A percentile compares a stretch with the other conserved stretches of the same genome.
These are phyloP conservation scores for Tadarida brasiliensis DNA, from an alignment of 2,797 vertebrate species.

Conservation along the genomic window DNA sequence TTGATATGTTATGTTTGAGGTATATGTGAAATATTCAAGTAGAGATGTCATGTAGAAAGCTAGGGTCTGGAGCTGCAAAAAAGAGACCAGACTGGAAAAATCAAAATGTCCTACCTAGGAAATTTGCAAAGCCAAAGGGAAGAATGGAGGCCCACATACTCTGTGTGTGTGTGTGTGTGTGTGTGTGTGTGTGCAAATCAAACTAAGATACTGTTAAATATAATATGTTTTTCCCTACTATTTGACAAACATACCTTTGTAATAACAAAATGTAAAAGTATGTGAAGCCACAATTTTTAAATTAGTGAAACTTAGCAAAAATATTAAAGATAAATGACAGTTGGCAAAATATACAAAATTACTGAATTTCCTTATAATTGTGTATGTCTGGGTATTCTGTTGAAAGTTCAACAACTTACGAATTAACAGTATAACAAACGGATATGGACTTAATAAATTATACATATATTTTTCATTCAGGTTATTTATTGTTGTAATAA, in stretches of 20 bases:
- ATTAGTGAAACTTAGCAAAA: constrained; percentile 7
- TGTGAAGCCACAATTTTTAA: not conserved
- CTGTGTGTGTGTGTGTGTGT: not conserved
- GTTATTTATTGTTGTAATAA: not conserved
- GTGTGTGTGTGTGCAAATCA: not conserved
- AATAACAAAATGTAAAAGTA: not conserved
- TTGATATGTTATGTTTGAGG: not conserved
- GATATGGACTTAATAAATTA: constrained; percentile 18
- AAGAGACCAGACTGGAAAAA: not conserved
- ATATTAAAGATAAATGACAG: not conserved
- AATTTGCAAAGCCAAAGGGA: not conserved
- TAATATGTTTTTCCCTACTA: not conserved
- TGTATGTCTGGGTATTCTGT: not conserved
- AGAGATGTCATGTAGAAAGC: not conserved
- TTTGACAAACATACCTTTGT: not conserved
- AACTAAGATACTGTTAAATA: not conserved
- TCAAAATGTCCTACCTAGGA: not conserved
- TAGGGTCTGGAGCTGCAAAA: not conserved
- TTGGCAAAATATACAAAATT: constrained; percentile 9
- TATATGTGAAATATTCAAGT: not conserved
- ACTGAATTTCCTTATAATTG: not conserved
- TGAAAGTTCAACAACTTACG: not conserved
- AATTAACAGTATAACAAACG: not conserved
- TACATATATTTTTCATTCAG: not conserved
- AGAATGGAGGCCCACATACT: not conserved